A percentile compares a stretch with the other conserved stretches of the same genome.
phyloP scores from a whole-genome alignment of 2,888 invertebrate genomes.

The Harmothoe impar region DNA sequence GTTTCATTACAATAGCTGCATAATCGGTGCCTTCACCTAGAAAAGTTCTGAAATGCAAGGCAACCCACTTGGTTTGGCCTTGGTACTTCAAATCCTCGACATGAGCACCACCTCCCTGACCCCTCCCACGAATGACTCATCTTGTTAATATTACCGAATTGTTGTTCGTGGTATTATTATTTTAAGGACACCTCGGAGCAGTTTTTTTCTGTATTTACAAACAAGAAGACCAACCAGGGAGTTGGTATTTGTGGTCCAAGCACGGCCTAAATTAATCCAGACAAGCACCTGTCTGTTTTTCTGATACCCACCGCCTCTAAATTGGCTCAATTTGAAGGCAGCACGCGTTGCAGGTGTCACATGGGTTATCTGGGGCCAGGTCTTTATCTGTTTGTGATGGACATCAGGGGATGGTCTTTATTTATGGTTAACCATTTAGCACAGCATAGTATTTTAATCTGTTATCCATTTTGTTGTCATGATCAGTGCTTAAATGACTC shows the following conservation, averaged over 20 bases:
- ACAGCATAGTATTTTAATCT: too few relatives aligned
- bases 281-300: neutral
- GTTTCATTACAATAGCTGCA: too few relatives aligned
- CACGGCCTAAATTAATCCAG: neutral
- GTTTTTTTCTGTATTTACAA: neutral
- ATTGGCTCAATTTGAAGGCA: constrained; percentile 12
- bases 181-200: neutral
- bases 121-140: too few relatives aligned
- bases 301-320: neutral
- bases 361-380: neutral
- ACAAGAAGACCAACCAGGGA: neutral
- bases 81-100: too few relatives aligned
- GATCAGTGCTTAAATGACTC: too few relatives aligned
- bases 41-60: too few relatives aligned
- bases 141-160: neutral
- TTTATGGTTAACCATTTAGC: neutral
- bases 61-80: too few relatives aligned
- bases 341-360: neutral
- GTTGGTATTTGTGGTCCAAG: neutral
- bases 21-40: too few relatives aligned
- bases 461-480: too few relatives aligned
- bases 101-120: too few relatives aligned
- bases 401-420: neutral
- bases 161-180: neutral
- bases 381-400: neutral